A percentile compares a stretch with the other conserved stretches of the same genome.
phyloP scores from a whole-genome alignment of 2,888 invertebrate genomes.

The Perizoma flavofasciatum region DNA sequence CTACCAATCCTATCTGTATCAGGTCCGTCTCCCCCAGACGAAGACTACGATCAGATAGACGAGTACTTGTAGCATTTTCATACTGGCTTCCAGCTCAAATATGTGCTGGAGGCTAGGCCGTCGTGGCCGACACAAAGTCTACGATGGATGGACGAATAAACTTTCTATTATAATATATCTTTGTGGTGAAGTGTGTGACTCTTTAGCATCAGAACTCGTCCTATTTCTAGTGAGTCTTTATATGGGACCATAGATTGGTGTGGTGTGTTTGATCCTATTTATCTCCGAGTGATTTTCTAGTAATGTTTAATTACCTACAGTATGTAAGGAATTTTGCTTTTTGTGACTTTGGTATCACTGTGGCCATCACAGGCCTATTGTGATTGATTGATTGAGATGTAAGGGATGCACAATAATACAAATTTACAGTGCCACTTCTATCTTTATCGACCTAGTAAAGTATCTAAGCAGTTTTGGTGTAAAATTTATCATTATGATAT shows the following conservation, averaged over 20 bases:
- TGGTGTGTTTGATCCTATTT: conserved; percentile 62
- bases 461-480: conserved; percentile 57
- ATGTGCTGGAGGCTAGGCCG: conserved; percentile 77
- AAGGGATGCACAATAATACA: conserved; percentile 75
- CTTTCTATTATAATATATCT: conserved; percentile 55
- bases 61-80: conserved; percentile 86
- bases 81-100: conserved; percentile 79
- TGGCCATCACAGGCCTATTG: too few species aligned
- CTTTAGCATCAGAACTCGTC: conserved; percentile 53
- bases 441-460: conserved; percentile 53
- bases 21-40: conserved; percentile 91
- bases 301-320: conserved; percentile 54
- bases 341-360: too few species aligned
- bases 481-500: conserved; percentile 46
- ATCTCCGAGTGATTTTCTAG: conserved; percentile 43
- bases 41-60: conserved; percentile 85
- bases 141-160: conserved; percentile 51
- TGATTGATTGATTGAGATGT: too few species aligned
- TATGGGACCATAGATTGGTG: conserved; percentile 72
- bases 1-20: conserved; percentile 91
- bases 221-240: conserved; percentile 66
- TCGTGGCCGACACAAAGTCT: conserved; percentile 77
- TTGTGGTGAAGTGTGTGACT: conserved; percentile 60
- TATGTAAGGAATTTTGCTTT: conserved; percentile 62
- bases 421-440: conserved; percentile 75